These are phyloP conservation scores for Pitta sordida DNA, from an alignment of 2,113 vertebrate genomes.

Conservation along the genomic window DNA sequence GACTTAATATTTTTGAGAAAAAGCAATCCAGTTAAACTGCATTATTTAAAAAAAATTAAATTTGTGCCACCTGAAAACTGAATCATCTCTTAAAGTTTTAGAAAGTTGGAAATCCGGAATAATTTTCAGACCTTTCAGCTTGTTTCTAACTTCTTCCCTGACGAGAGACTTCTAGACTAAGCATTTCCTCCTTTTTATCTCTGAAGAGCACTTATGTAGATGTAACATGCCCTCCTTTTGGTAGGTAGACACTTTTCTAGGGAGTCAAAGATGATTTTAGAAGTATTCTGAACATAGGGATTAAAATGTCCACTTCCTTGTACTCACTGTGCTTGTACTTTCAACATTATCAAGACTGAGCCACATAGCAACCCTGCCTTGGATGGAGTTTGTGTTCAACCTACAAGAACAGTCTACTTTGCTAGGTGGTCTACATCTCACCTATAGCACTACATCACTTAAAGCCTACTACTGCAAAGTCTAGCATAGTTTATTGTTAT, in stretches of 20 bases:
- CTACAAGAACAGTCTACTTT: background rate
- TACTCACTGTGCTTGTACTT: rapidly evolving
- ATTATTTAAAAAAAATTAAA: background rate
- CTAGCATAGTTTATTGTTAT: background rate
- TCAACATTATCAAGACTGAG: background rate
- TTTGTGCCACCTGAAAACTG: background rate
- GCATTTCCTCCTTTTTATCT: background rate
- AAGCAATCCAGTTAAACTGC: background rate
- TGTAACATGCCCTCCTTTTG: background rate
- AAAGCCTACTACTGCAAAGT: background rate
- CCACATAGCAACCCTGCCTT: background rate
- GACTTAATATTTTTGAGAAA: background rate
- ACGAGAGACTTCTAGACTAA: background rate
- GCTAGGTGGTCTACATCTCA: background rate
- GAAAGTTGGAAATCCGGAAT: background rate
- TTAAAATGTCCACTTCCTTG: background rate
- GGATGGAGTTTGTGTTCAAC: background rate
- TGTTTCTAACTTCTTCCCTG: background rate
- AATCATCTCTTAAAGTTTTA: background rate
- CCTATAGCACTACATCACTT: background rate
- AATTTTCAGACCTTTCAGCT: background rate
- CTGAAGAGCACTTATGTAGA: background rate
- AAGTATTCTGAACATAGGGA: background rate
- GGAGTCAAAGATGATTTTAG: background rate
- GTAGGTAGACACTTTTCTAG: background rate